A percentile compares a stretch with the other conserved stretches of the same genome.
phyloP scores from a whole-genome alignment of 2,113 vertebrate species.

The Maccullochella peelii region DNA sequence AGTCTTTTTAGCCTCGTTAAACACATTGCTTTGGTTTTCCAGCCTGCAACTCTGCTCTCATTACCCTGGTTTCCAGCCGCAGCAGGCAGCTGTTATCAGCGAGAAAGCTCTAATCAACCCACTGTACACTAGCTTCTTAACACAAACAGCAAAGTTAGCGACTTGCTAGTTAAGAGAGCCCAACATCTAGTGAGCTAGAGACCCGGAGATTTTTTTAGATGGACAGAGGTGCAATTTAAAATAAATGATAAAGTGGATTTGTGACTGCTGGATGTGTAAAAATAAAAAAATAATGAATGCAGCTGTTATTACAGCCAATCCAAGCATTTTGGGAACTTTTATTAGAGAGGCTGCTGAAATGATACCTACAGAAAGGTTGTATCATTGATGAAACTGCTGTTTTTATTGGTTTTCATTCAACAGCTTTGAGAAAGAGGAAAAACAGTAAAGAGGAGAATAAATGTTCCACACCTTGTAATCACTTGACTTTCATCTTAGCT shows the following conservation, averaged over 20 bases:
- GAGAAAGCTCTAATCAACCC: not conserved
- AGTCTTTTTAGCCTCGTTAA: not conserved
- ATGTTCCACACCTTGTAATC: not conserved
- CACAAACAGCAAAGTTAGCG: not conserved
- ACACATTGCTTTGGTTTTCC: slow-evolving; percentile 1
- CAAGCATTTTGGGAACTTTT: not conserved
- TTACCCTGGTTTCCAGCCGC: not conserved
- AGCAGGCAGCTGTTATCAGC: not conserved
- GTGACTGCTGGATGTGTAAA: not conserved
- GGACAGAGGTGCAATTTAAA: not conserved
- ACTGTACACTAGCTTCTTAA: not conserved
- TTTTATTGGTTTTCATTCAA: not conserved
- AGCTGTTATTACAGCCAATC: not conserved
- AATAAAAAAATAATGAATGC: not conserved
- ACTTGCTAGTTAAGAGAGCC: not conserved
- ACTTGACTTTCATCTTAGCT: not conserved
- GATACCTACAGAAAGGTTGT: not conserved
- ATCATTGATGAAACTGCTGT: not conserved
- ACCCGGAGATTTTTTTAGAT: too few relatives aligned
- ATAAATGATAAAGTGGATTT: not conserved
- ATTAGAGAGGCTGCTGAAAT: not conserved
- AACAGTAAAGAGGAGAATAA: not conserved
- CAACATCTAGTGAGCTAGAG: not conserved
- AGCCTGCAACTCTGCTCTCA: not conserved
- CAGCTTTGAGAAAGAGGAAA: not conserved